Evolutionary conservation across 2,797 vertebrate genomes (phyloP), one percentile per base, ranked within the genome.

Genomic region (Rousettus madagascariensis): DNA sequence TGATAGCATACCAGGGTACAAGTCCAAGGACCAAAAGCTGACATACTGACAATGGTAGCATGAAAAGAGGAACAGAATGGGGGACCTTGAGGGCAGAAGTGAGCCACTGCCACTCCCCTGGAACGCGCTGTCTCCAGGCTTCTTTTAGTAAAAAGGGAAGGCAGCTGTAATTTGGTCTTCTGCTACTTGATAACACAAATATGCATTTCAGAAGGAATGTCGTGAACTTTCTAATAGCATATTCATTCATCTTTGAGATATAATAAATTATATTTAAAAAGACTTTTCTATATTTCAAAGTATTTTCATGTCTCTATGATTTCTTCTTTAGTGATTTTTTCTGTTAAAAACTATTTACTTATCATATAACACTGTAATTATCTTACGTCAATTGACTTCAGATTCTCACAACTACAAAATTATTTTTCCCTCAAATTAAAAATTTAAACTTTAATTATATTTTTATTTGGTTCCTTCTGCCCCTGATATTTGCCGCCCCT

Each of bases 391-490:
- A 43, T 89, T 78, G 53, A 66, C 28, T 71, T 22, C 20, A 95
- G 65, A 84, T 69, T 69, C 86, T 90, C 69, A 69, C 24, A 66
- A 65, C 6, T 24, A 46, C 61, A 91, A 78, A 85, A 66, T 82
- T 90, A 26, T 22, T 1, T 69, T 86, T 79, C 10, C 82, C 17
- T 66, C 11, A 75, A 83, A 92, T 87, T 51, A 66, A 3, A 68
- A 51, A 26, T 74, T 86, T 92, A 66, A 72, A 88, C 6, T 93
- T 83, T 69, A 90, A 69, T 85, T 69, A 19, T 43, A 94, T 59
- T 36, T 88, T 55, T 55, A 74, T 71, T 68, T 93, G 24, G 68
- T 59, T 41, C 8, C 77, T 82, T 91, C 36, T 43, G 10, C 1
- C 5, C 3, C 38, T 9, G 8, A 12, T 65, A 74, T 83, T 91